Percentiles rank a stretch among this genome's conserved stretches.
phyloP scores from a whole-genome alignment of 2,797 vertebrate genomes.

The Myiotriccus ornatus region DNA sequence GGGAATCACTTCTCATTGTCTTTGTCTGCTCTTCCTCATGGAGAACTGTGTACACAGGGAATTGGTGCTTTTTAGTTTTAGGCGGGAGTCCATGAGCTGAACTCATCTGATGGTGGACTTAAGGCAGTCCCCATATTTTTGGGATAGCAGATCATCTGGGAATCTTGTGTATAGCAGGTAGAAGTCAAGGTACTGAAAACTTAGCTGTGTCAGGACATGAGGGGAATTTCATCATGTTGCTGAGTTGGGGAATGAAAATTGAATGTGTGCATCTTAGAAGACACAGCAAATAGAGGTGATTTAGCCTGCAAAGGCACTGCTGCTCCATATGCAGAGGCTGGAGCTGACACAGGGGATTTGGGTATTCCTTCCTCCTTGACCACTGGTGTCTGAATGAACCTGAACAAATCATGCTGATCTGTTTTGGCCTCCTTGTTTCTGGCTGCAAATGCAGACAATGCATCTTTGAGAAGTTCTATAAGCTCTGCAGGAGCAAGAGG shows the following conservation, averaged over 20 bases:
- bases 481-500: neutral
- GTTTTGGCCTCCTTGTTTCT: neutral
- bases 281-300: neutral
- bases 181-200: neutral
- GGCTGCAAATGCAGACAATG: neutral
- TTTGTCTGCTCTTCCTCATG: neutral
- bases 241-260: neutral
- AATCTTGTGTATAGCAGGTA: neutral
- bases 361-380: neutral
- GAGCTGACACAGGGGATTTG: neutral
- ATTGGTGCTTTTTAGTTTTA: neutral
- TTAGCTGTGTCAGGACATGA: neutral
- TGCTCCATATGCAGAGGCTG: neutral
- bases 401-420: neutral
- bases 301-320: neutral
- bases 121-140: neutral
- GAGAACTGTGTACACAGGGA: neutral
- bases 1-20: neutral
- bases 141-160: neutral
- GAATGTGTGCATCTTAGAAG: neutral
- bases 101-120: neutral
- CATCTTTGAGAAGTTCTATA: neutral
- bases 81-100: neutral
- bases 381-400: neutral
- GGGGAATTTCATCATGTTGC: neutral